These are phyloP conservation scores for Melanotus villosus DNA, from an alignment of 2,888 invertebrate species.

Conservation along the genomic window DNA sequence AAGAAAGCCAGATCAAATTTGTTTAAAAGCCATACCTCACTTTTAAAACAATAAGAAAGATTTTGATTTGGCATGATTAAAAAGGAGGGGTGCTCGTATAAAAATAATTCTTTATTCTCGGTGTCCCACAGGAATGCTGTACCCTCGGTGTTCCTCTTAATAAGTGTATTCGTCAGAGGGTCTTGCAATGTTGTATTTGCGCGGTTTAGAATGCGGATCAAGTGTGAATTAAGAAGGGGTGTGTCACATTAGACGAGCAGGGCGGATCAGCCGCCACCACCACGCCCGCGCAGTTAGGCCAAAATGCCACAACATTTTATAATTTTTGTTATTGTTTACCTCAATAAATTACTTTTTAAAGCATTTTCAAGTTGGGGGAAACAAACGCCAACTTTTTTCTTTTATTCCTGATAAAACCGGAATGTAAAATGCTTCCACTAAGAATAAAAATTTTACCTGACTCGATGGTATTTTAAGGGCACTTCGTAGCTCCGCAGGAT, in stretches of 20 bases:
- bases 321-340: constrained; percentile 47
- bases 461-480: too few species aligned
- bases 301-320: constrained; percentile 50
- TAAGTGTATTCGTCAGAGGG: constrained; percentile 62
- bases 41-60: constrained; percentile 27
- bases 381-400: neutral
- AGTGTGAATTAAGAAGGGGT: constrained; percentile 67
- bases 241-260: constrained; percentile 63
- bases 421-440: too few species aligned
- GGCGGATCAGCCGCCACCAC: constrained; percentile 59
- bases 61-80: constrained; percentile 67
- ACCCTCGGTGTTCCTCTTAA: constrained; percentile 63
- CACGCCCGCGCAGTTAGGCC: constrained; percentile 58
- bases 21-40: constrained; percentile 5
- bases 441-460: too few species aligned
- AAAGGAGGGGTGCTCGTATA: constrained; percentile 62
- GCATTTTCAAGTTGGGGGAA: neutral
- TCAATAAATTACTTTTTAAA: constrained; percentile 21
- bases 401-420: neutral
- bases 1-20: neutral
- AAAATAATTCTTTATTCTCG: constrained; percentile 66
- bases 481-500: too few species aligned
- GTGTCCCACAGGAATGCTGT: constrained; percentile 57
- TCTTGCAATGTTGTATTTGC: constrained; percentile 55
- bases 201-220: constrained; percentile 61